Base-by-base conservation (phyloP, 2,888 invertebrate species). In the Pyrrhosoma nymphula region DNA sequence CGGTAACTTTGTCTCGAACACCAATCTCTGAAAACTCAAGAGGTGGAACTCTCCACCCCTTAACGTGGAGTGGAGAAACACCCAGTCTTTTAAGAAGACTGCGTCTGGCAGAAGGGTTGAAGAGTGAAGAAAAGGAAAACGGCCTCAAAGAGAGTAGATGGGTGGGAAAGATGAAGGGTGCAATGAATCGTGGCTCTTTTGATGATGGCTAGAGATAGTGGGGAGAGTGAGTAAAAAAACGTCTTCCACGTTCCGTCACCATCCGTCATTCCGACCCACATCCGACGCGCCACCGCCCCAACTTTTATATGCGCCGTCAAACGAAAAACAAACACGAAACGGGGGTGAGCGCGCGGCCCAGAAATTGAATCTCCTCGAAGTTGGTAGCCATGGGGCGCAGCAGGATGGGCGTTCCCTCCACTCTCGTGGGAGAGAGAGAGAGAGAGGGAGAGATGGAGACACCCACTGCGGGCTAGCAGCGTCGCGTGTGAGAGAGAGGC, bases 401-500 rank as follows among this genome's bases (percentile, higher is more conserved):
- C 91, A 93, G 93, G 93, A 93, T 93, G 93, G 93, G 93, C 93
- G 93, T 93, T 93, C 93, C 93, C 93, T 63, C 69, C n/a, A 10
- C 35, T 26, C 69, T 8, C 2, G 1, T 0, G 12, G 16, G 82
- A 14, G 82, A 18, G 35, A 82, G 75, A 30, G 75, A 82, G 69
- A n/a, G 69, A 69, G 69, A n/a, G 47, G 8, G 91, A 56, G 35
- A 47, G 8, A 47, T 26, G 47, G 69, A 47, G 39, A 69, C 91
- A 39, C 93, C 82, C 93, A 56, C 55, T 35, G 26, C 56, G 56
- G 30, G 26, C 30, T n/a, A 47, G 47, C 30, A 12, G 56, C 63
- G 69, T 93, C 93, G 93, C 93, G 93, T 93, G 93, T 63, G 93
- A 93, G 93, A 93, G 93, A 93, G 69, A 93, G 93, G 93, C 93